Conservation (phyloP, 2,797 vertebrate species). For the Linurgus olivaceus region DNA sequence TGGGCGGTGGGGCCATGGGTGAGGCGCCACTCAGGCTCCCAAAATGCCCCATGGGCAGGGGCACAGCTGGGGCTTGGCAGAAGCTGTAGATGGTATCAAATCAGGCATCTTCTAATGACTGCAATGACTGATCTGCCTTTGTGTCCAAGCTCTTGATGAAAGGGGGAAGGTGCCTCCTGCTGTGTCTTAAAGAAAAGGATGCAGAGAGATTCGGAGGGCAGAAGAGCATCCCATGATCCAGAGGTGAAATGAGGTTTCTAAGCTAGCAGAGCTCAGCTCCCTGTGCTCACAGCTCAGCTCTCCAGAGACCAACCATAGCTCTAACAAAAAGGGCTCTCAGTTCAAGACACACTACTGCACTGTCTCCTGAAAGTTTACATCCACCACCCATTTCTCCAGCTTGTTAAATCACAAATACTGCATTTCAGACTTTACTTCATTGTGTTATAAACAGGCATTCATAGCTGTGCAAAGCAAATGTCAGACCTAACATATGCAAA, state of each 20-base stretch:
- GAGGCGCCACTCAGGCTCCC: background rate
- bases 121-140: background rate
- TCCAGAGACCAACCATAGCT: background rate
- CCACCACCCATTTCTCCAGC: background rate
- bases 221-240: background rate
- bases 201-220: background rate
- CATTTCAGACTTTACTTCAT: background rate
- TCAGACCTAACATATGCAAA: background rate
- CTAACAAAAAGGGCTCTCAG: background rate
- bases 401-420: background rate
- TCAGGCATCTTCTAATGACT: background rate
- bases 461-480: background rate
- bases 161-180: background rate
- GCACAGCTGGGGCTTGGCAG: background rate
- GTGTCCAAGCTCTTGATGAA: background rate
- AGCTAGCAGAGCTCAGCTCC: background rate
- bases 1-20: rapidly evolving
- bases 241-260: background rate
- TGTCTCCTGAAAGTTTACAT: background rate
- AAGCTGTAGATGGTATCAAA: background rate
- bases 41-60: background rate
- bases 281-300: background rate
- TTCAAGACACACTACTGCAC: background rate
- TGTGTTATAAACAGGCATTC: background rate
- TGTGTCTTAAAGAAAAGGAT: background rate